Evolutionary conservation across 2,888 invertebrate genomes (phyloP).

Genomic region (Aphidius colemani): DNA sequence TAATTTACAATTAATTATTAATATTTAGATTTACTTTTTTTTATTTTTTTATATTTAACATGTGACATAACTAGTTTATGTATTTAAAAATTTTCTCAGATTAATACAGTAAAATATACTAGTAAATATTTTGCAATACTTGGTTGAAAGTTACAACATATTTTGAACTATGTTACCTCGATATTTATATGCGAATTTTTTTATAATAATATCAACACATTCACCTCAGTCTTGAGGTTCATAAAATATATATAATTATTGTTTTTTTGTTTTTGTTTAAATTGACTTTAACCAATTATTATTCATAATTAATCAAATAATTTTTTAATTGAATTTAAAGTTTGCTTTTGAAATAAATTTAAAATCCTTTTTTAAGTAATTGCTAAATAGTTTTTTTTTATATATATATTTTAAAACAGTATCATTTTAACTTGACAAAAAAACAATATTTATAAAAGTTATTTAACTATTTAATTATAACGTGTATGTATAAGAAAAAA

Average conservation of each 20-base stretch:
- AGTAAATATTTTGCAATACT: conserved; percentile 12
- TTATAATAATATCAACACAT: background rate
- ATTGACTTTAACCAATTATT: no score
- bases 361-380: no score
- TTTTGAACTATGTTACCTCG: background rate
- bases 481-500: background rate
- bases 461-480: conserved; percentile 29
- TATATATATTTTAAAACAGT: no score
- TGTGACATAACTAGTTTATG: conserved; percentile 16
- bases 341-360: no score
- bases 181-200: conserved; percentile 16
- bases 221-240: background rate
- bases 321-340: no score
- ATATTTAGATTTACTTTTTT: no score
- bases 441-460: conserved; percentile 26
- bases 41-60: background rate
- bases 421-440: no score
- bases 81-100: background rate
- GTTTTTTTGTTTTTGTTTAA: no score
- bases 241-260: background rate
- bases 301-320: no score
- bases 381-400: no score
- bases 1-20: no score
- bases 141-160: background rate
- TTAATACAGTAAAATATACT: conserved; percentile 1